Conservation (phyloP, 2,797 vertebrate genomes). For the Trachurus trachurus region DNA sequence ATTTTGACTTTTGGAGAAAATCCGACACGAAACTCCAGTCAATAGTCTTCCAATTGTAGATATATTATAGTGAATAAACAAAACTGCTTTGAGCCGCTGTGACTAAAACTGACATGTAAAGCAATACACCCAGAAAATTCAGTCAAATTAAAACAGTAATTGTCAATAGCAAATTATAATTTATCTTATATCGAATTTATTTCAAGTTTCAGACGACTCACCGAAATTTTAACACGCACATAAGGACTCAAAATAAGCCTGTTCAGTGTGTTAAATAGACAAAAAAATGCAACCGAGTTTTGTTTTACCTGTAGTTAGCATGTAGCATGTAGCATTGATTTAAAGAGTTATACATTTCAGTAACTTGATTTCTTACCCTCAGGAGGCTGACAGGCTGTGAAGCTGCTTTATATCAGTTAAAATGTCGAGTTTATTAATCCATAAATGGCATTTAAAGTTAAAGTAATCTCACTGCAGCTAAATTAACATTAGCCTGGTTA, state of each 20-base stretch:
- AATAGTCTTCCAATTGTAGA: neutral
- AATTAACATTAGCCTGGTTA: neutral
- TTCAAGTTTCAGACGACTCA: accelerated
- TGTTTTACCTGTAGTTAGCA: too few relatives aligned
- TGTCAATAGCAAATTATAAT: too few relatives aligned
- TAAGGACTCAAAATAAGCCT: accelerated
- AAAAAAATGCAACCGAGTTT: neutral
- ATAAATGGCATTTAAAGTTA: accelerated
- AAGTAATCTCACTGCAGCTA: neutral
- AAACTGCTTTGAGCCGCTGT: neutral
- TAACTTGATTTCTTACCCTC: constrained; percentile 33
- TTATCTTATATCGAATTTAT: neutral
- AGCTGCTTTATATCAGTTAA: accelerated
- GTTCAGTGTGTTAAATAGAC: neutral
- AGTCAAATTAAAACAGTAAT: neutral
- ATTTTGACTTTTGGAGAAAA: neutral
- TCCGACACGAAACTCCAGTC: neutral
- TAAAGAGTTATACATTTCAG: neutral
- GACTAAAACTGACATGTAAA: neutral
- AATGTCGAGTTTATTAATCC: neutral
- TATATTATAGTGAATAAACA: accelerated
- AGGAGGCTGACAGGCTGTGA: accelerated
- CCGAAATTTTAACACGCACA: accelerated
- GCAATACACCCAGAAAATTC: neutral
- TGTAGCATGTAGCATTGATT: neutral